These are phyloP conservation scores for Drosophila limbata DNA, from an alignment of 2,888 invertebrate genomes.

Conservation along the genomic window DNA sequence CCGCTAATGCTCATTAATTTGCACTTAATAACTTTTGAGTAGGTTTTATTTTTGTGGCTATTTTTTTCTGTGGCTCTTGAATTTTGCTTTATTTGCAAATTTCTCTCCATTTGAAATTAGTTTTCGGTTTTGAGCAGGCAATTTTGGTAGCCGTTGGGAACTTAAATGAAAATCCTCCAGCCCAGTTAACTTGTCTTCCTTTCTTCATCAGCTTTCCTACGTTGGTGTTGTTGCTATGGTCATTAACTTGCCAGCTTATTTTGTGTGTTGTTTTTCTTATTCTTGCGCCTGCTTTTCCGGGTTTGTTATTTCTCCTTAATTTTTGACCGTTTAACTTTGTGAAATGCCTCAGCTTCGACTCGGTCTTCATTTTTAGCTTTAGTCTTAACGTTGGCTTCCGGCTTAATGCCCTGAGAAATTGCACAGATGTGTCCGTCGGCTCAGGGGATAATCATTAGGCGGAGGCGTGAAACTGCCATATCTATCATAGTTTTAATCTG, in stretches of 20 bases:
- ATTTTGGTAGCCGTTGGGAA: slow-evolving; percentile 39
- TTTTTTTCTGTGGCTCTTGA: slow-evolving; percentile 16
- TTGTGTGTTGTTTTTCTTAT: slow-evolving; percentile 34
- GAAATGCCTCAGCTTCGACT: slow-evolving; percentile 44
- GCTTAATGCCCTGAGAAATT: slow-evolving; percentile 69
- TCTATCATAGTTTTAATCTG: slow-evolving; percentile 66
- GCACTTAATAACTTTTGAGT: slow-evolving; percentile 78
- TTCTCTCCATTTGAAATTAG: slow-evolving; percentile 67
- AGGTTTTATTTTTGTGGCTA: slow-evolving; percentile 59
- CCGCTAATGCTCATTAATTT: slow-evolving; percentile 80
- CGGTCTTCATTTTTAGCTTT: slow-evolving; percentile 17
- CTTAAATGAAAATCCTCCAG: slow-evolving; percentile 17
- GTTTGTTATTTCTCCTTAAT: slow-evolving; percentile 59
- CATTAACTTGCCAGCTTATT: slow-evolving; percentile 71
- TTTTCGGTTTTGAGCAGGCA: slow-evolving; percentile 58
- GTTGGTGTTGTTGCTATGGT: slow-evolving; percentile 52
- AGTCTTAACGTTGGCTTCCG: slow-evolving; percentile 13
- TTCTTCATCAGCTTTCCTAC: slow-evolving; percentile 41
- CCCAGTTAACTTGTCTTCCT: slow-evolving; percentile 20
- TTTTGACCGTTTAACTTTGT: slow-evolving; percentile 74
- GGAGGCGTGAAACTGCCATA: slow-evolving; percentile 30
- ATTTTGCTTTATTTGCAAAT: slow-evolving; percentile 49
- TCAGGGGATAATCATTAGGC: slow-evolving; percentile 43
- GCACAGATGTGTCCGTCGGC: slow-evolving; percentile 53
- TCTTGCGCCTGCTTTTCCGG: slow-evolving; percentile 19